A percentile compares a stretch with the other conserved stretches of the same genome.
These are phyloP conservation scores for Aptenodytes patagonicus DNA, from an alignment of 2,113 vertebrate species.

Conservation along the genomic window DNA sequence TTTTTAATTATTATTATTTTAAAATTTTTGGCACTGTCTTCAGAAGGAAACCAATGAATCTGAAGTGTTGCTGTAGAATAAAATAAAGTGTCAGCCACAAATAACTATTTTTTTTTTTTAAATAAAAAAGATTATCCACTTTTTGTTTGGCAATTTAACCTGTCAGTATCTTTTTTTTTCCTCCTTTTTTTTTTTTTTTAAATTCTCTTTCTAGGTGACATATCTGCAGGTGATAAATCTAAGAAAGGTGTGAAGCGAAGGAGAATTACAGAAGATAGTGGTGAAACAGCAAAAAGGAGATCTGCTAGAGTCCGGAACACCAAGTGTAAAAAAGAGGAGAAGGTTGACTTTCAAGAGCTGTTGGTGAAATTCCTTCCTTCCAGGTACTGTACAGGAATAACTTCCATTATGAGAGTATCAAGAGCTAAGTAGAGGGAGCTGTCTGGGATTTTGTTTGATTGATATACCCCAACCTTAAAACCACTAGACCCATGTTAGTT, in stretches of 20 bases:
- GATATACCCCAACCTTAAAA: neutral
- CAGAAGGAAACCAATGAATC: neutral
- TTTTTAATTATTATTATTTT: neutral
- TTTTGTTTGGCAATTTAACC: neutral
- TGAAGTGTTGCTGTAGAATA: neutral
- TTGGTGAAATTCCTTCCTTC: constrained; percentile 94
- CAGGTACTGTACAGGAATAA: constrained; percentile 70
- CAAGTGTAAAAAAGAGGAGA: constrained; percentile 97
- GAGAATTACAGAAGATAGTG: constrained; percentile 85
- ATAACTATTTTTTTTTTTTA: neutral
- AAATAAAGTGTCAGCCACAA: neutral
- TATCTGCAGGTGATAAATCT: constrained; percentile 82
- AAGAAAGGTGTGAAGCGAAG: constrained; percentile 93
- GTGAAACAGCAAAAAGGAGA: constrained; percentile 92
- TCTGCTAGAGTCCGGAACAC: constrained; percentile 96
- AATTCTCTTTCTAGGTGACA: constrained; percentile 71
- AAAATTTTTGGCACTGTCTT: neutral
- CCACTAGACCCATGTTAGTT: neutral
- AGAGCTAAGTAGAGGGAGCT: neutral
- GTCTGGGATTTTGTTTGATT: neutral
- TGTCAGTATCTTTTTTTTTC: neutral
- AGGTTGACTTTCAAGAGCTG: constrained; percentile 95
- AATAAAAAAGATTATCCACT: neutral
- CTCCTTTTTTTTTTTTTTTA: neutral
- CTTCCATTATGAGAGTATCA: neutral